Evolutionary conservation across 2,797 vertebrate species (phyloP).

Genomic region (Cheirogaleus major): DNA sequence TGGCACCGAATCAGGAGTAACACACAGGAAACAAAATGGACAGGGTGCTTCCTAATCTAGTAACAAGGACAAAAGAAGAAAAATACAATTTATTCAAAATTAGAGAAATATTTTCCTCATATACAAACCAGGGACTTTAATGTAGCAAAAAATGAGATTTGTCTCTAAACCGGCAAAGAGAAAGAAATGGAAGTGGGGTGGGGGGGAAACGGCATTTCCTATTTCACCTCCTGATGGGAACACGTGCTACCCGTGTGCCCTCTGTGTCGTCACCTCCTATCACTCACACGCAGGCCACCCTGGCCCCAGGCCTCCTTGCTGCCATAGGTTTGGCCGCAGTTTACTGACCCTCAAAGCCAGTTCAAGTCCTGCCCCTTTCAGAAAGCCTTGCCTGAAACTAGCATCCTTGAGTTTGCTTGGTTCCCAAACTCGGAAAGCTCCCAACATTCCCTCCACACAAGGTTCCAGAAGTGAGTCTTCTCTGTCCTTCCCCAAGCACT

Average conservation of each 20-base stretch:
- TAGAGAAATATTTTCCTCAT: not conserved
- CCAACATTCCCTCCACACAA: not conserved
- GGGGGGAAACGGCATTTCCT: not conserved
- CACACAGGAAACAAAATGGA: not conserved
- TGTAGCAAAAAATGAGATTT: not conserved
- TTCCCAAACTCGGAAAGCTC: not conserved
- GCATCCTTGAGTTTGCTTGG: not conserved
- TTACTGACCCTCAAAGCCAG: too few species aligned
- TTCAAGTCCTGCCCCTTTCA: not conserved
- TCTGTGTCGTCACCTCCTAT: not conserved
- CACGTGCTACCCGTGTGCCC: fast-evolving
- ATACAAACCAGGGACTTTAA: not conserved
- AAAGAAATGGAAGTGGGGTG: not conserved
- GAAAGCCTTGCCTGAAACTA: not conserved
- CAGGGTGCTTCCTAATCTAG: not conserved
- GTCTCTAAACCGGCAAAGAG: not conserved
- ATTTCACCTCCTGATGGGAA: not conserved
- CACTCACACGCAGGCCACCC: not conserved
- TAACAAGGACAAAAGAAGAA: not conserved
- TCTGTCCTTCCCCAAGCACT: not conserved
- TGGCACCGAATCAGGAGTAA: not conserved
- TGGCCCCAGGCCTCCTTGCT: not conserved
- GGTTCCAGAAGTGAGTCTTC: not conserved
- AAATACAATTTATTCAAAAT: not conserved
- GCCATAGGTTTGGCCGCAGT: not conserved